Conservation (phyloP, 2,797 vertebrate species). For the Argyrosomus regius region DNA sequence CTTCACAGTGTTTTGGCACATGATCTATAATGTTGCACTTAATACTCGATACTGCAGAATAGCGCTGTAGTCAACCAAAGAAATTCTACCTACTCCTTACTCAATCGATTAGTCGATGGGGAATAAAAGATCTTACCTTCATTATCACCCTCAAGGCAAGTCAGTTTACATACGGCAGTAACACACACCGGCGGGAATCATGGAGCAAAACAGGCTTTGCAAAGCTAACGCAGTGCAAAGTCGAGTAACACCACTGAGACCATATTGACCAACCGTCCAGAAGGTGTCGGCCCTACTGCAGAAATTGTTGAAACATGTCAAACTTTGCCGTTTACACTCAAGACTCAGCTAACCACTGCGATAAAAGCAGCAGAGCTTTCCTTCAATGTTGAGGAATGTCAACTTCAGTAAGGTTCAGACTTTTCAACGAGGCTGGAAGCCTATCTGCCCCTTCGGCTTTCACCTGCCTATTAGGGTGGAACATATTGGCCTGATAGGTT, state of each 20-base stretch:
- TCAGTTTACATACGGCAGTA: too few species aligned
- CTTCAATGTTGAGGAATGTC: constrained; percentile 58
- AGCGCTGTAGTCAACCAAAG: too few species aligned
- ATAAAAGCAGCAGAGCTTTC: constrained; percentile 20
- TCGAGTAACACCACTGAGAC: too few species aligned
- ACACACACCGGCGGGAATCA: too few species aligned
- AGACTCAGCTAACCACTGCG: constrained; percentile 6
- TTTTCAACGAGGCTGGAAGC: constrained; percentile 55
- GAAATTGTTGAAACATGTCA: constrained; percentile 10
- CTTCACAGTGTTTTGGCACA: background rate
- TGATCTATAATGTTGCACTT: background rate
- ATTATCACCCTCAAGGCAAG: too few species aligned
- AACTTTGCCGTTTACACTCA: constrained; percentile 8
- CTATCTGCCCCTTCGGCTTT: constrained; percentile 70
- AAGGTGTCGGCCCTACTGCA: background rate
- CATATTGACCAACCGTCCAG: too few species aligned
- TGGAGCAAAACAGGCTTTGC: too few species aligned
- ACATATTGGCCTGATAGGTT: constrained; percentile 74
- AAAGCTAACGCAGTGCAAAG: too few species aligned
- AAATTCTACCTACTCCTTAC: too few species aligned
- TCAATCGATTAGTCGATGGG: too few species aligned
- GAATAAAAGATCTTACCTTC: too few species aligned
- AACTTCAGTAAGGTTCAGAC: constrained; percentile 55
- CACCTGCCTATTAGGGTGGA: constrained; percentile 77
- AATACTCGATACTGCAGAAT: background rate